A percentile compares a stretch with the other conserved stretches of the same genome.
phyloP scores from a whole-genome alignment of 92 coral and sea anemone genomes.

The Montipora capitata region DNA sequence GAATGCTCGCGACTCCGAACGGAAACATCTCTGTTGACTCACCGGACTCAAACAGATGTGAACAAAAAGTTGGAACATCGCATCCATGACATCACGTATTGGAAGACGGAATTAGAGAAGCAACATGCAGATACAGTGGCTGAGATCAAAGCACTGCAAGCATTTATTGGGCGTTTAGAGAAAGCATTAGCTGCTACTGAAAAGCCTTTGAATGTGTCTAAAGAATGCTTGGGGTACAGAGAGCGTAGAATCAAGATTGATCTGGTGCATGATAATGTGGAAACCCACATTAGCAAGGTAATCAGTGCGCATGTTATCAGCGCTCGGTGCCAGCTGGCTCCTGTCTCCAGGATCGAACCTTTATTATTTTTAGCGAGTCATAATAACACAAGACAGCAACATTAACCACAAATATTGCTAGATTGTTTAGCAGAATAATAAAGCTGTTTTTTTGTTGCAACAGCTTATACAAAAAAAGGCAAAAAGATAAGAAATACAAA shows the following conservation, averaged over 20 bases:
- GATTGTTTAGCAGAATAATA: not conserved
- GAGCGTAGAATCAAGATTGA: slow-evolving; percentile 95
- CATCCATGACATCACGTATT: slow-evolving; percentile 88
- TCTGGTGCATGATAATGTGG: slow-evolving; percentile 95
- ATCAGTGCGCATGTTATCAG: not conserved
- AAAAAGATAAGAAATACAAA: not conserved
- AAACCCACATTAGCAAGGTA: slow-evolving; percentile 91
- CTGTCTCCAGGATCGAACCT: not conserved
- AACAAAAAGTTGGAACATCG: slow-evolving; percentile 97
- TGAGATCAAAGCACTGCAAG: slow-evolving; percentile 95
- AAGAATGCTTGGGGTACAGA: slow-evolving; percentile 91
- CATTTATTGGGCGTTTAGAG: slow-evolving; percentile 96
- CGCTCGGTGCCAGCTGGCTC: not conserved
- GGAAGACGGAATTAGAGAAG: slow-evolving; percentile 93
- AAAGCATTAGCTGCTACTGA: slow-evolving; percentile 97
- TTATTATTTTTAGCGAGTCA: not conserved
- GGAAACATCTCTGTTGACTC: slow-evolving; percentile 93
- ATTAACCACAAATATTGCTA: not conserved
- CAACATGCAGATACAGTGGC: slow-evolving; percentile 96
- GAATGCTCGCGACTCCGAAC: slow-evolving; percentile 98
- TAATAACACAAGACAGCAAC: not conserved
- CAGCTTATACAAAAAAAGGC: not conserved
- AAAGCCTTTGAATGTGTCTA: slow-evolving; percentile 89
- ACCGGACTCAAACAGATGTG: slow-evolving; percentile 96
- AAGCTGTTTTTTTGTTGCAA: not conserved